Evolutionary conservation across 2,888 invertebrate species (phyloP).

Genomic region (Cremastobaeus sp.): DNA sequence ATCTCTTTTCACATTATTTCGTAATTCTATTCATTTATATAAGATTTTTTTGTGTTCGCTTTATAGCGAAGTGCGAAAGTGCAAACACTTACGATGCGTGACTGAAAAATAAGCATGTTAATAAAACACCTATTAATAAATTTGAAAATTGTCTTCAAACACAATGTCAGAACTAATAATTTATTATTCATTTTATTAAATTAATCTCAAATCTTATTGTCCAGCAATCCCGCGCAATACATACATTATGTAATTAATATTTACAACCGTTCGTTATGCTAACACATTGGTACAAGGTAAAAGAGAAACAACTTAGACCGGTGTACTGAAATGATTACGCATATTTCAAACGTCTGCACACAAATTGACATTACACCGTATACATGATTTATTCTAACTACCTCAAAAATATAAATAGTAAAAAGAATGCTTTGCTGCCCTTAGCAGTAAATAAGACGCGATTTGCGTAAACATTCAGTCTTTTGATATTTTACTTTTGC

Average conservation of each 20-base stretch:
- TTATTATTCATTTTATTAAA: constrained; percentile 41
- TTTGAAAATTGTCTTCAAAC: too few species aligned
- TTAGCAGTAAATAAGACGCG: background rate
- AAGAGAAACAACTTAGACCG: constrained; percentile 17
- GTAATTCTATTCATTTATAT: too few species aligned
- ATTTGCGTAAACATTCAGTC: constrained; percentile 28
- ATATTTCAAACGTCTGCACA: constrained; percentile 14
- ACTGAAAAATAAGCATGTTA: too few species aligned
- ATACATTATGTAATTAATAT: constrained; percentile 55
- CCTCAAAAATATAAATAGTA: constrained; percentile 7
- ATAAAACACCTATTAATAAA: too few species aligned
- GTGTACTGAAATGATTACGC: constrained; percentile 25
- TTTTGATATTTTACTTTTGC: constrained; percentile 21
- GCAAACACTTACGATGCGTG: too few species aligned
- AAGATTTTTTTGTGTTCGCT: too few species aligned
- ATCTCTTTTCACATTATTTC: too few species aligned
- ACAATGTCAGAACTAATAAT: constrained; percentile 33
- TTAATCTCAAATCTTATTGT: constrained; percentile 51
- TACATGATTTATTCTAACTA: constrained; percentile 18
- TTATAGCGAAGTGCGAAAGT: too few species aligned
- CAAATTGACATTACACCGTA: constrained; percentile 11
- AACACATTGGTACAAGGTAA: constrained; percentile 13
- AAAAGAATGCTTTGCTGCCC: background rate
- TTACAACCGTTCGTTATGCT: constrained; percentile 34
- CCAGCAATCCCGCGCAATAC: constrained; percentile 52